A percentile compares a stretch with the other conserved stretches of the same genome.
These are phyloP conservation scores for Spilogale gracilis DNA, from an alignment of 2,113 vertebrate species.

Conservation along the genomic window DNA sequence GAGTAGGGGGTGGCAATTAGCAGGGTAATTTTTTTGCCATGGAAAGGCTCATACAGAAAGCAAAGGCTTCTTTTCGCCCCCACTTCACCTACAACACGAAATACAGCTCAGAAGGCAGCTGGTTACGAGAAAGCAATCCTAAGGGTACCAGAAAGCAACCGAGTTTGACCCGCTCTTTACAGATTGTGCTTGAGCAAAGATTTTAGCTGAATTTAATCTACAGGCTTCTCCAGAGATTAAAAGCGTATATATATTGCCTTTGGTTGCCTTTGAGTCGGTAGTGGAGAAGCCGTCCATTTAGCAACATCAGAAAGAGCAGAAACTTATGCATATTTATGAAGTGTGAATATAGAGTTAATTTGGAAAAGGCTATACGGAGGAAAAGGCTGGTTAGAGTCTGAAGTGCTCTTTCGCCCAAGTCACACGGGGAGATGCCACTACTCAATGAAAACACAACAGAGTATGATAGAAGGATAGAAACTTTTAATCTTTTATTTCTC, in stretches of 20 bases:
- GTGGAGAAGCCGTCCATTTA: neutral
- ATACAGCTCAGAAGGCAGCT: neutral
- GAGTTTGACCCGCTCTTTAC: conserved; percentile 21
- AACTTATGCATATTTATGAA: neutral
- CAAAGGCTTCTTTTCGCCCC: neutral
- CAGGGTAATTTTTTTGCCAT: conserved; percentile 26
- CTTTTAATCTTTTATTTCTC: conserved; percentile 20
- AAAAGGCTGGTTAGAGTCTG: neutral
- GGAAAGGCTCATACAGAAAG: conserved; percentile 52
- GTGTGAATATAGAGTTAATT: neutral
- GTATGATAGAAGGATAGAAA: neutral
- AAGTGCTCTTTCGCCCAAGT: neutral
- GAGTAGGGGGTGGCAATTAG: neutral
- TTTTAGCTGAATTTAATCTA: neutral
- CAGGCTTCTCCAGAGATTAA: conserved; percentile 40
- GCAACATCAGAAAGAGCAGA: neutral
- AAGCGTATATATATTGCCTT: neutral
- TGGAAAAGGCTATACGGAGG: neutral
- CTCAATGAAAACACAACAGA: neutral
- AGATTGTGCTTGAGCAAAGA: neutral
- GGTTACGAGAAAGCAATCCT: neutral
- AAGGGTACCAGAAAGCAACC: neutral
- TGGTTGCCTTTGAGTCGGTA: conserved; percentile 32
- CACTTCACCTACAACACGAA: neutral
- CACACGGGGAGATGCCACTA: neutral